These are phyloP conservation scores for Xanthia icteritia DNA, from an alignment of 2,888 invertebrate species.

Conservation along the genomic window DNA sequence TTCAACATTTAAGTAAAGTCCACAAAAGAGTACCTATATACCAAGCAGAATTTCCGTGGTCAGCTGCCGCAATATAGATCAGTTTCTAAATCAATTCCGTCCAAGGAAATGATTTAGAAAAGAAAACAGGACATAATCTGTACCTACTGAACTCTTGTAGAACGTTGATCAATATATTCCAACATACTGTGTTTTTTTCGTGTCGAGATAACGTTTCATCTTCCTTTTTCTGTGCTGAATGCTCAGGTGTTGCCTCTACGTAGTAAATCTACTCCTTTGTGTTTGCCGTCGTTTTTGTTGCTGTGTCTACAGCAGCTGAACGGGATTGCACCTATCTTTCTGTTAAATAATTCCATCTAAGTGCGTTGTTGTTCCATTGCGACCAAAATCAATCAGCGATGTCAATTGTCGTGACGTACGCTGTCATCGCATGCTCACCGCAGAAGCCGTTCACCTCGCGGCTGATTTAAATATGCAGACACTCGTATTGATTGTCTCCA, in stretches of 20 bases:
- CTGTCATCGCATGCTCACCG: conserved; percentile 60
- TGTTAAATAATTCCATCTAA: conserved; percentile 20
- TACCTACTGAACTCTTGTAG: conserved; percentile 44
- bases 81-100: conserved; percentile 2
- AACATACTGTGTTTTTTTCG: conserved; percentile 47
- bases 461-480: conserved; percentile 89
- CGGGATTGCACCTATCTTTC: conserved; percentile 6
- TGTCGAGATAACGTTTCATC: conserved; percentile 42
- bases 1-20: neutral
- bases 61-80: neutral
- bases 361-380: conserved; percentile 14
- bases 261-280: conserved; percentile 46
- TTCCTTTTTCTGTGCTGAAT: conserved; percentile 46
- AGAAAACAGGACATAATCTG: conserved; percentile 41
- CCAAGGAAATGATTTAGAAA: no score
- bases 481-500: conserved; percentile 88
- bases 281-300: conserved; percentile 32
- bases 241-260: conserved; percentile 37
- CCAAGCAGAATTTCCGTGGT: neutral
- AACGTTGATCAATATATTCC: conserved; percentile 58
- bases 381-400: conserved; percentile 31
- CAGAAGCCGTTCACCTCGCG: conserved; percentile 77
- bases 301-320: conserved; percentile 9
- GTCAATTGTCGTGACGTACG: conserved; percentile 45
- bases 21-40: neutral